These are phyloP conservation scores for Coregonus ussuriensis DNA, from an alignment of 2,797 vertebrate genomes.

Conservation along the genomic window DNA sequence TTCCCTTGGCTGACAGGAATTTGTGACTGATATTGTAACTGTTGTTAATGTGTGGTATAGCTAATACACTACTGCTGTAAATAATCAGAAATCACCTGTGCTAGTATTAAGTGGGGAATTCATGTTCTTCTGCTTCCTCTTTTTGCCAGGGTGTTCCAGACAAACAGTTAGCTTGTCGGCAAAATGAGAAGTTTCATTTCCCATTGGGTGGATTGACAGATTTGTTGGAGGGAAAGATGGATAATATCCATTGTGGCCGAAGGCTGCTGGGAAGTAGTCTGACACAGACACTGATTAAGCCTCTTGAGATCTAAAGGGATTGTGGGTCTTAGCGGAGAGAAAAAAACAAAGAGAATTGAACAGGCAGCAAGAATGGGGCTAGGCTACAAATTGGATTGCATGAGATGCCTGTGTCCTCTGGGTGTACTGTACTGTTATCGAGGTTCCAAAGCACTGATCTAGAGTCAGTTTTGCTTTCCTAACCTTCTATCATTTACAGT, in stretches of 20 bases:
- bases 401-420: slow-evolving; percentile 66
- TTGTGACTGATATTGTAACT: slow-evolving; percentile 60
- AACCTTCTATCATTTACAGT: slow-evolving; percentile 24
- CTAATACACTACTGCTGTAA: background rate
- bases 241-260: slow-evolving; percentile 76
- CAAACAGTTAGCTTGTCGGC: slow-evolving; percentile 60
- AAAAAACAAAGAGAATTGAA: slow-evolving; percentile 51
- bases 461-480: slow-evolving; percentile 62
- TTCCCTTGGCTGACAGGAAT: slow-evolving; percentile 67
- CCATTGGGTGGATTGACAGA: slow-evolving; percentile 75
- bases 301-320: slow-evolving; percentile 78
- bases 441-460: slow-evolving; percentile 55
- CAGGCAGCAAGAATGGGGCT: slow-evolving; percentile 60
- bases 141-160: slow-evolving; percentile 35
- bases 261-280: slow-evolving; percentile 74
- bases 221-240: slow-evolving; percentile 75
- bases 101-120: slow-evolving; percentile 42
- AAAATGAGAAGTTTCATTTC: slow-evolving; percentile 73
- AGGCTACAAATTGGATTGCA: slow-evolving; percentile 71
- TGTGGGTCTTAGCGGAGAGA: slow-evolving; percentile 69
- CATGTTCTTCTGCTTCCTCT: slow-evolving; percentile 41
- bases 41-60: slow-evolving; percentile 33
- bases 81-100: background rate
- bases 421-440: slow-evolving; percentile 55
- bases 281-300: slow-evolving; percentile 81